A percentile compares a stretch with the other conserved stretches of the same genome.
Evolutionary conservation across 2,113 vertebrate species (phyloP).

Genomic region (Calonectris borealis): DNA sequence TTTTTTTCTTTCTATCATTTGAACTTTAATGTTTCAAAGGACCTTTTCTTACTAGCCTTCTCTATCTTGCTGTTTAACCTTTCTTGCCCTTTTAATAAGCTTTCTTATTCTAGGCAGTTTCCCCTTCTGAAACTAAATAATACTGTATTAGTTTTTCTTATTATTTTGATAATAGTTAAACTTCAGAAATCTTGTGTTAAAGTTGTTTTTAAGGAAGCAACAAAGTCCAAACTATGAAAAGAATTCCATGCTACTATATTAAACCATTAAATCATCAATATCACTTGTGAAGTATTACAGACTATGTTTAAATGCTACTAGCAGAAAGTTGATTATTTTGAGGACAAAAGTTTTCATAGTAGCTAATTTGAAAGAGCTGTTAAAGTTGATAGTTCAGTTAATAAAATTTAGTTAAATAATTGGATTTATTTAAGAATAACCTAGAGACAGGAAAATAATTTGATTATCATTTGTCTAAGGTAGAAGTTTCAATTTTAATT

Average conservation of each 20-base stretch:
- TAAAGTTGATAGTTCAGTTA: not conserved
- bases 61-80: conserved; percentile 3
- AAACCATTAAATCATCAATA: not conserved
- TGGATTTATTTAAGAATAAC: not conserved
- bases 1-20: not conserved
- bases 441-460: not conserved
- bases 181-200: not conserved
- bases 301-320: not conserved
- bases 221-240: not conserved
- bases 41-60: not conserved
- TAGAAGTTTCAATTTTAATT: not conserved
- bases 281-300: not conserved
- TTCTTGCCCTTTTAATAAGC: not conserved
- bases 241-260: not conserved
- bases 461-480: not conserved
- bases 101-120: not conserved
- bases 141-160: not conserved
- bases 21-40: not conserved
- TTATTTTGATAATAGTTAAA: not conserved
- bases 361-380: not conserved
- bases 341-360: not conserved
- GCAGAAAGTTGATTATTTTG: not conserved
- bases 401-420: not conserved
- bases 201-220: not conserved
- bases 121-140: not conserved